These are phyloP conservation scores for Melanotaenia pygmaea DNA, from an alignment of 2,797 vertebrate species.

Conservation along the genomic window DNA sequence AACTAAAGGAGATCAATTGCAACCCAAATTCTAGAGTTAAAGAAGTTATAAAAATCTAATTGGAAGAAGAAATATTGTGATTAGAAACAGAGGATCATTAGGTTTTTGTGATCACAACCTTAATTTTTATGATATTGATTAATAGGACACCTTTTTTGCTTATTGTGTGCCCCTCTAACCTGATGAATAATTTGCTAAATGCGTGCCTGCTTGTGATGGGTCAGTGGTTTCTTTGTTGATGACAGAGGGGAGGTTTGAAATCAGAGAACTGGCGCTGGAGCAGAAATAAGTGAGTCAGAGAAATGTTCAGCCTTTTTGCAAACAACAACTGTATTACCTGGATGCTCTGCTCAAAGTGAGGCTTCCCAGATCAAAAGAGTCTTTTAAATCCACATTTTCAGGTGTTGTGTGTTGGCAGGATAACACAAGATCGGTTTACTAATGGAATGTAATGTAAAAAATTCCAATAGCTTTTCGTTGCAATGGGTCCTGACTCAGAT, in stretches of 20 bases:
- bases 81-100: not conserved
- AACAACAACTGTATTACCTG: not conserved
- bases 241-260: constrained; percentile 7
- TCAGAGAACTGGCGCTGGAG: constrained; percentile 9
- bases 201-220: constrained; percentile 5
- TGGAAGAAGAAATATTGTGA: not conserved
- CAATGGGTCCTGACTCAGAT: constrained; percentile 11
- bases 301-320: not conserved
- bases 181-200: constrained; percentile 31
- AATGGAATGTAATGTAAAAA: constrained; percentile 36
- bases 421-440: constrained; percentile 16
- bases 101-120: not conserved
- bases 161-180: not conserved
- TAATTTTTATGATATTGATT: not conserved
- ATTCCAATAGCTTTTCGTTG: constrained; percentile 8
- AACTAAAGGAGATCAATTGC: not conserved
- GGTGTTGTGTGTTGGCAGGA: not conserved
- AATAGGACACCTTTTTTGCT: not conserved
- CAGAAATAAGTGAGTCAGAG: constrained; percentile 7
- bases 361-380: not conserved
- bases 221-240: constrained; percentile 20
- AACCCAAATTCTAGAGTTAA: not conserved
- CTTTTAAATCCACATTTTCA: constrained; percentile 9
- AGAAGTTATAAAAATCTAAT: not conserved
- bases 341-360: not conserved